Percentiles rank a stretch among this genome's conserved stretches.
These are phyloP conservation scores for Neoscelio sp. DNA, from an alignment of 2,888 invertebrate species.

Conservation along the genomic window DNA sequence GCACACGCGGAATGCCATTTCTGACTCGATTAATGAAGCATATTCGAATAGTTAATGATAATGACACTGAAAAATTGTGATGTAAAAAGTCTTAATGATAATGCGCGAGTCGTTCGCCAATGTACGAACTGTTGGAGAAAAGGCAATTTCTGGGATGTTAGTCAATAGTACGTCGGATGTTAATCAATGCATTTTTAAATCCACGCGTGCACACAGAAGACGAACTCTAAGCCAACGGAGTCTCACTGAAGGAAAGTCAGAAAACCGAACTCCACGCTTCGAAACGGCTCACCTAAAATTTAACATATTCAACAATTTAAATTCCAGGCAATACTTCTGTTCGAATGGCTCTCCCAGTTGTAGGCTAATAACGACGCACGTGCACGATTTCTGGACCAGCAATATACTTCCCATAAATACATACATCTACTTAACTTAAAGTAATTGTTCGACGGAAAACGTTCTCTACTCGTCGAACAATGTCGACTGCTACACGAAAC, in stretches of 20 bases:
- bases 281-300: conserved; percentile 56
- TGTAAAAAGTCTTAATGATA: conserved; percentile 16
- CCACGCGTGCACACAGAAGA: neutral
- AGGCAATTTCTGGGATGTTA: conserved; percentile 14
- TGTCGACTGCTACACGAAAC: conserved; percentile 4
- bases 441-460: conserved; percentile 14
- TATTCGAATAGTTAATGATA: conserved; percentile 13
- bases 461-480: conserved; percentile 6
- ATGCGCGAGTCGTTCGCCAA: conserved; percentile 5
- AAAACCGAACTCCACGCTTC: conserved; percentile 19
- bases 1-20: conserved; percentile 7
- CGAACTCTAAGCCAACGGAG: neutral
- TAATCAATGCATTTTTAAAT: conserved; percentile 21
- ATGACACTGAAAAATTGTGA: neutral
- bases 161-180: neutral
- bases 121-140: conserved; percentile 23
- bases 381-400: conserved; percentile 12
- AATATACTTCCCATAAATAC: neutral
- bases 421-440: conserved; percentile 11
- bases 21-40: conserved; percentile 10
- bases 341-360: conserved; percentile 13
- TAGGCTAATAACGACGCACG: conserved; percentile 24
- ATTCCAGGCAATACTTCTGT: conserved; percentile 35
- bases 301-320: conserved; percentile 44
- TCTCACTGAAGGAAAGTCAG: conserved; percentile 44